Evolutionary conservation across 1,140 invertebrate genomes (phyloP), one percentile per base, ranked within the genome.

Genomic region (Drosophila quadrilineata): DNA sequence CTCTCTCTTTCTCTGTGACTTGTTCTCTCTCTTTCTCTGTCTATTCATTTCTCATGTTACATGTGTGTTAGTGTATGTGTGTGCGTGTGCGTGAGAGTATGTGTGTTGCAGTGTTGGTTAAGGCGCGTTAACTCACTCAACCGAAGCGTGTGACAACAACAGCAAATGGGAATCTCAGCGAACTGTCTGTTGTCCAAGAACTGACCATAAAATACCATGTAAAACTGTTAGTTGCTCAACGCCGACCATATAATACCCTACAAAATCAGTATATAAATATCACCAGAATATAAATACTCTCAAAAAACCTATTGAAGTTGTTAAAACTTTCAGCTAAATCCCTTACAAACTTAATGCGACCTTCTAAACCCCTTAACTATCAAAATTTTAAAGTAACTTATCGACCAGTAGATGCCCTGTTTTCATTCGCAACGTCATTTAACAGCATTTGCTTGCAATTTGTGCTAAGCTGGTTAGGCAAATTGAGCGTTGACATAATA

Each of bases 111-210:
- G 26, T 38, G 41, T 33, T 33, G 45, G 58, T 41, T 60, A 50
- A 57, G 59, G 53, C 54, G 54, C 54, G 28, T 59, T 65, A 50
- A 59, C 45, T 58, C 45, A 59, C 54, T 59, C 45, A 58, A 65
- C 62, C 62, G 58, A 65, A 58, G 49, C 62, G 45, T n/a, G 6
- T 36, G 36, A 65, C 45, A 58, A 50, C 46, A 52, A 24, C n/a
- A n/a, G n/a, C 60, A 45, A 63, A 45, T 40, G 24, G 26, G 22
- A 40, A 46, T 46, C n/a, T n/a, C n/a, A n/a, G n/a, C n/a, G n/a
- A n/a, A n/a, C n/a, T n/a, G n/a, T n/a, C n/a, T n/a, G n/a, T n/a
- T n/a, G n/a, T n/a, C n/a, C n/a, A n/a, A n/a, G n/a, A n/a, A n/a
- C n/a, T n/a, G n/a, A n/a, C n/a, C n/a, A n/a, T n/a, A n/a, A n/a